phyloP scores from a whole-genome alignment of 1,140 invertebrate species.

The Carposina sasakii region DNA sequence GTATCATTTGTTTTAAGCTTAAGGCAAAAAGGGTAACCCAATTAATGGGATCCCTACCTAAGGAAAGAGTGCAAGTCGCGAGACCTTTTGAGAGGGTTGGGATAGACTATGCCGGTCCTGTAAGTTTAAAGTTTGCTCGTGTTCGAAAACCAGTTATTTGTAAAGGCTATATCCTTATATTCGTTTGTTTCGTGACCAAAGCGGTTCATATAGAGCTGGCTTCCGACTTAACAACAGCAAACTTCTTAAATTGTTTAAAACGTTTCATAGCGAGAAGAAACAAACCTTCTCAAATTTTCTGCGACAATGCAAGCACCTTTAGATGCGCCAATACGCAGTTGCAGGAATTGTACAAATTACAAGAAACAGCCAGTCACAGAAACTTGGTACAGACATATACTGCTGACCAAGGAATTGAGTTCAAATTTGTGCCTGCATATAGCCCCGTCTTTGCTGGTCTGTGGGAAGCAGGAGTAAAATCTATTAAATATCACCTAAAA shows the following conservation, averaged over 20 bases:
- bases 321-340: background rate
- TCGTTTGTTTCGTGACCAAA: constrained; percentile 16
- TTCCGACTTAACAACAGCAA: constrained; percentile 10
- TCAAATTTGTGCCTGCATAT: background rate
- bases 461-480: background rate
- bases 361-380: background rate
- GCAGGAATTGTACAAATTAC: background rate
- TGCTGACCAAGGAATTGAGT: background rate
- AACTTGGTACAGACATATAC: background rate
- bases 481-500: background rate
- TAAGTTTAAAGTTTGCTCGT: background rate
- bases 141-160: background rate
- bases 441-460: background rate
- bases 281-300: background rate
- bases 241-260: constrained; percentile 37
- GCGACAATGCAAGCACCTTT: background rate
- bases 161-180: constrained; percentile 8
- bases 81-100: background rate
- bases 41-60: constrained; percentile 9
- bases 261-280: constrained; percentile 7
- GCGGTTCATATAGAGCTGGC: constrained; percentile 30
- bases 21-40: background rate
- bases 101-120: background rate
- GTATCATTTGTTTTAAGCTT: constrained; percentile 1
- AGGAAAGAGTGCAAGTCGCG: background rate